Base-by-base conservation (phyloP, 2,797 vertebrate species). In the Clamator glandarius region DNA sequence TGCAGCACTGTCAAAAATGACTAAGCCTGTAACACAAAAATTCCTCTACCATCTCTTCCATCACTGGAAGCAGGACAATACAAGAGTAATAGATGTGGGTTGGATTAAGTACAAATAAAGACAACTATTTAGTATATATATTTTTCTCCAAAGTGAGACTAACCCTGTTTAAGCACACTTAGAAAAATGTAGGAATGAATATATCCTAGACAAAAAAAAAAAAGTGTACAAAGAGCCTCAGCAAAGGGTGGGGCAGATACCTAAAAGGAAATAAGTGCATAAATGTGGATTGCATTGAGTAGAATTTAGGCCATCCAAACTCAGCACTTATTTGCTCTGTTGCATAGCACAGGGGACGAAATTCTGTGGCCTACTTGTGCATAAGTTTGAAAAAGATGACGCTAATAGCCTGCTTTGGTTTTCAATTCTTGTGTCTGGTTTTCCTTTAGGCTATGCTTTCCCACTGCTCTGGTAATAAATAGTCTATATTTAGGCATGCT, bases 381-480 rank as follows among this genome's bases (percentile, higher is more conserved):
- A 89, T 31, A 19, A 59, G 35, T 29, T 59, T 89, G 90, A 89
- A 95, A 74, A 83, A 75, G n/a, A 76, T 86, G 42, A 68, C 64
- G 58, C 13, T 81, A 92, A 85, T 89, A 51, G 28, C 25, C 64
- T 87, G 36, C 41, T 91, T 59, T 84, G 76, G 35, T 26, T 66
- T 86, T 87, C 58, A 89, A 0, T 36, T 12, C 42, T 20, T 8
- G n/a, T 18, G 58, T 36, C 31, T 59, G 55, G 62, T 84, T 92
- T 93, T 89, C 35, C 91, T 95, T 91, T 36, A 81, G 87, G 89
- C 84, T 92, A 62, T 6, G 29, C 10, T 87, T 94, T 86, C 73
- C 51, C 21, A 21, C 35, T 63, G 48, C 41, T 88, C 62, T 78
- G 41, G 63, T 75, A 85, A 78, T 33, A 82, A 78, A 57, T 15